These are phyloP conservation scores for Scomber japonicus DNA, from an alignment of 2,113 vertebrate genomes.

Conservation along the genomic window DNA sequence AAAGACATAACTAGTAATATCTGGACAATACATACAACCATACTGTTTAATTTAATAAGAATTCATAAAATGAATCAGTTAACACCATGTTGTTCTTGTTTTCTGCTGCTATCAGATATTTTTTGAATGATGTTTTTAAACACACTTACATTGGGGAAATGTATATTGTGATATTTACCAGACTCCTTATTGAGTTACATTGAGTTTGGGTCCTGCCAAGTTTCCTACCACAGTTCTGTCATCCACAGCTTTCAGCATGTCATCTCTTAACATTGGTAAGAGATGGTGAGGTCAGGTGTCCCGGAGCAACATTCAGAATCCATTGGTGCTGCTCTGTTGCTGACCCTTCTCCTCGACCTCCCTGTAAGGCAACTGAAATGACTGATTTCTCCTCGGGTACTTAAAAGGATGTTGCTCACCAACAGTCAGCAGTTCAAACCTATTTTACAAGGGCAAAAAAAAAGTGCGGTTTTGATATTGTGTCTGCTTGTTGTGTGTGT, in stretches of 20 bases:
- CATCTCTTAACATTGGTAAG: not conserved
- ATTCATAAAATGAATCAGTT: not conserved
- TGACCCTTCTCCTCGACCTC: not conserved
- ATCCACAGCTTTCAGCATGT: not conserved
- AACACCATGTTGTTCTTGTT: not conserved
- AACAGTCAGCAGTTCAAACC: conserved; percentile 7
- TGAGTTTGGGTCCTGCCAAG: not conserved
- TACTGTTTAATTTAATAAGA: not conserved
- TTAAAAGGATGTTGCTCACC: conserved; percentile 8
- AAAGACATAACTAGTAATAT: not conserved
- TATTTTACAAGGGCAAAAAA: conserved; percentile 6
- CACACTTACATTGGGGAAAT: not conserved
- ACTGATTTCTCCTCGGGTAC: not conserved
- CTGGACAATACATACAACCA: not conserved
- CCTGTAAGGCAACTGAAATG: conserved; percentile 6
- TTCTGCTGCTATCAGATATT: not conserved
- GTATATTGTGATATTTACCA: not conserved
- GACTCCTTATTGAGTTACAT: not conserved
- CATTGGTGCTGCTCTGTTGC: not conserved
- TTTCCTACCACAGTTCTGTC: not conserved
- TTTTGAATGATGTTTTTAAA: not conserved
- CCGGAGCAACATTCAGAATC: conserved; percentile 11
- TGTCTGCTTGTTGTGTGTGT: conserved; percentile 5
- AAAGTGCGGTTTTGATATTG: not conserved
- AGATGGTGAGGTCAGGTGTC: conserved; percentile 6